Base-by-base conservation (phyloP, 2,113 vertebrate species). In the Clinocottus analis region DNA sequence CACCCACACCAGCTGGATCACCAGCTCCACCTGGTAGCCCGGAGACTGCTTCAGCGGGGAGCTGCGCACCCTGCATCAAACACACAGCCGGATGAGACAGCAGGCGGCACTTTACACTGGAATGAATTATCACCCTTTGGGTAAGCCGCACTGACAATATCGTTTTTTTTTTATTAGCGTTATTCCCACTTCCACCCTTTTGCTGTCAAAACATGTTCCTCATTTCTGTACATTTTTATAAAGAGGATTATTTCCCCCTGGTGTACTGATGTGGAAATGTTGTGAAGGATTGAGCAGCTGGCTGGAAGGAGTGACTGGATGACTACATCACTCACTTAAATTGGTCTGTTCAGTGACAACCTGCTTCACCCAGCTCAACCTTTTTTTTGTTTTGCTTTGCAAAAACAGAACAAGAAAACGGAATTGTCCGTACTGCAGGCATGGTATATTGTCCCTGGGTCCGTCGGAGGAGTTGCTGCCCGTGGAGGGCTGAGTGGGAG, bases 1-100 rank as follows among this genome's bases (percentile, higher is more conserved):
- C 81, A 99, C 97, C 98, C 98, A 99, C 55, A 99, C 96, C 92
- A 99, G 93, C 92, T 99, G 98, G 89, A 99, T 96, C 80, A 99
- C 96, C 49, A 99, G 94, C 84, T 99, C 98, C 78, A 95, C 96
- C 92, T 99, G 98, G 90, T 97, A 99, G 64, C 98, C 98, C 39
- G 97, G 94, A 88, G 96, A 98, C 91, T 99, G 98, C 87, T 98
- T 99, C 81, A 99, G 95, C 68, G 97, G 95, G 90, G 96, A 96
- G 90, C 91, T 96, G 90, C 96, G 97, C 89, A 99, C 96, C 95
- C 98, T 99, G 93, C 51, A 94, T 67, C 73, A 82, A 85, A 86
- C 72, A 76, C 80, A 89, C 84, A 72, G 75, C 76, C 12, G 71
- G 67, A 64, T 65, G 66, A 75, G 35, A 84, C 83, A 65, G 49